Evolutionary conservation across 2,113 vertebrate genomes (phyloP).

Genomic region (Bubalus kerabau): DNA sequence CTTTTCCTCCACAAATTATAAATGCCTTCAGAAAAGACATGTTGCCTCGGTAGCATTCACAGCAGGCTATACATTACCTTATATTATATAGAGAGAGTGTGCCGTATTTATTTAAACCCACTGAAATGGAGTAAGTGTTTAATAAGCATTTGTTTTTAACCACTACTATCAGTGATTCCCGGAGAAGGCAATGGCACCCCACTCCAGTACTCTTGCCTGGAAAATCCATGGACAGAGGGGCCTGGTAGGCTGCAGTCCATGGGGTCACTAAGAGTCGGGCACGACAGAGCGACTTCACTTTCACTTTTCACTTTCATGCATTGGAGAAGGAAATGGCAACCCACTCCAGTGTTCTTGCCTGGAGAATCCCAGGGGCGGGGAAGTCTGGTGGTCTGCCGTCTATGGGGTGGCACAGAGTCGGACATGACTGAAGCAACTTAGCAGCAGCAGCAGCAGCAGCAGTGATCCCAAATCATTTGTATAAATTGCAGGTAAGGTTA

Average conservation of each 20-base stretch:
- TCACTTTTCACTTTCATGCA: too few species aligned
- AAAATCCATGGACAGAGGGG: too few species aligned
- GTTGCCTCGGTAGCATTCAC: not conserved
- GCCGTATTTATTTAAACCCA: not conserved
- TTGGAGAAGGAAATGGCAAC: too few species aligned
- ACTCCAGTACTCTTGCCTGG: too few species aligned
- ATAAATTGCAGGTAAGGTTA: not conserved
- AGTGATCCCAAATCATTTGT: not conserved
- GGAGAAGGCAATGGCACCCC: too few species aligned
- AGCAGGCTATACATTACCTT: not conserved
- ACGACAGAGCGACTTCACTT: too few species aligned
- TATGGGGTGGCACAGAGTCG: too few species aligned
- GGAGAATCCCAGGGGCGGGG: too few species aligned
- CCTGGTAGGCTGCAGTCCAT: too few species aligned
- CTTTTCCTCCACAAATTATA: not conserved
- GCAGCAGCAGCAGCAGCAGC: not conserved
- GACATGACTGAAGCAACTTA: too few species aligned
- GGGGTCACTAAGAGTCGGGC: rapidly evolving
- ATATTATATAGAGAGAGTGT: not conserved
- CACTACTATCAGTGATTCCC: not conserved
- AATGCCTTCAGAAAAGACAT: not conserved
- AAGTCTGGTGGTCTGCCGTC: too few species aligned
- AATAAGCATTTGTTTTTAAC: not conserved
- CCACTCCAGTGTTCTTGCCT: too few species aligned
- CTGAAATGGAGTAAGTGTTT: not conserved